Conservation (phyloP, 1,140 invertebrate genomes). For the Rhopalosiphum maidis region DNA sequence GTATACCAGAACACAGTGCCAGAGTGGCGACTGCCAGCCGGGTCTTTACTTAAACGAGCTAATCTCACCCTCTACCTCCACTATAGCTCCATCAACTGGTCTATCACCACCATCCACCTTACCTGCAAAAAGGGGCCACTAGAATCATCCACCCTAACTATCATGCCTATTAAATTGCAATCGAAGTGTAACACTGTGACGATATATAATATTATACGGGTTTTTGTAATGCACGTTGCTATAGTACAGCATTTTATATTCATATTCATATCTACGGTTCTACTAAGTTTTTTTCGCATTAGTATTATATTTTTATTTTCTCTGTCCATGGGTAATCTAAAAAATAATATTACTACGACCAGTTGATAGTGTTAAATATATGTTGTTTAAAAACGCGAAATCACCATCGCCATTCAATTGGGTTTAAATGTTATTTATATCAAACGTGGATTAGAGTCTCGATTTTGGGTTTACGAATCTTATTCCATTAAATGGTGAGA, state of each 20-base stretch:
- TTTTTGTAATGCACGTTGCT: background rate
- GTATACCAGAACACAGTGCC: background rate
- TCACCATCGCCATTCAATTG: background rate
- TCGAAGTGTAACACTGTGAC: background rate
- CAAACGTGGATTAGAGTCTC: background rate
- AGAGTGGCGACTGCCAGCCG: background rate
- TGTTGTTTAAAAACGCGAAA: background rate
- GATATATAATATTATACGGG: background rate
- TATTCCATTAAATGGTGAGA: background rate
- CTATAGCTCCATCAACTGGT: background rate
- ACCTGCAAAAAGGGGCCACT: background rate
- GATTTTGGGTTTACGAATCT: background rate
- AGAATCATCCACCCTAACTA: background rate
- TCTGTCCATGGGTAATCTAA: background rate
- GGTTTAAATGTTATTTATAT: background rate
- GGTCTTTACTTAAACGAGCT: conserved; percentile 53
- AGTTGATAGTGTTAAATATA: background rate
- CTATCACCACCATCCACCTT: background rate
- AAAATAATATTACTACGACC: background rate
- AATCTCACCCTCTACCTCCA: background rate
- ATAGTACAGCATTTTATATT: background rate
- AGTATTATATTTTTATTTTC: background rate
- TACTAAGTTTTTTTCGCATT: background rate
- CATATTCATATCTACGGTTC: background rate
- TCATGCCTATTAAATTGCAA: background rate